These are phyloP conservation scores for Phymastichus coffea DNA, from an alignment of 1,140 invertebrate species.

Conservation along the genomic window DNA sequence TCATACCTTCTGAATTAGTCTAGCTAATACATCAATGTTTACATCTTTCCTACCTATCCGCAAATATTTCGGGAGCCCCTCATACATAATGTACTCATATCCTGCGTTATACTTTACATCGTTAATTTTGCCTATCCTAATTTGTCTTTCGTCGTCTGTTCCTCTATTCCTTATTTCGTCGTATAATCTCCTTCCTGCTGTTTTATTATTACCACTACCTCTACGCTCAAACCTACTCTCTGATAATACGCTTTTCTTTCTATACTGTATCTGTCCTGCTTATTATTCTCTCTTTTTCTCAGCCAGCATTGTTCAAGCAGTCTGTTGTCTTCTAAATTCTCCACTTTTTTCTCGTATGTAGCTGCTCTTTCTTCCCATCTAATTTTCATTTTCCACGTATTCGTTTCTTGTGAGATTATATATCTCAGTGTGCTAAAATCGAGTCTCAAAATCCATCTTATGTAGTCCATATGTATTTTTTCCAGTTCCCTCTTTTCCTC, in stretches of 20 bases:
- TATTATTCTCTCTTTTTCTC: neutral
- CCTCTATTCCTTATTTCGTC: too few species aligned
- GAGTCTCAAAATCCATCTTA: conserved; percentile 22
- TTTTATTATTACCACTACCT: neutral
- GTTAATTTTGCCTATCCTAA: too few species aligned
- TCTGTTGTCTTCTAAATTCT: neutral
- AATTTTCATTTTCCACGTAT: neutral
- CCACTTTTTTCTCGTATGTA: conserved; percentile 12
- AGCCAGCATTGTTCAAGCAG: conserved; percentile 1
- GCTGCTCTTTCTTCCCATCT: neutral
- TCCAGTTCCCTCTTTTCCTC: too few species aligned
- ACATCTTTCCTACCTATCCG: too few species aligned
- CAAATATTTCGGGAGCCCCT: too few species aligned
- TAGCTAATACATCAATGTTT: too few species aligned
- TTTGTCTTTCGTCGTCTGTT: too few species aligned
- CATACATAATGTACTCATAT: too few species aligned
- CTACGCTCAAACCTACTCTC: neutral
- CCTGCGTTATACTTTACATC: too few species aligned
- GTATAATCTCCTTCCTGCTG: neutral
- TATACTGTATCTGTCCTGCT: neutral
- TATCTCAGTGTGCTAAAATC: conserved; percentile 8
- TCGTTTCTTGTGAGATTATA: neutral
- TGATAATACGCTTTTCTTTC: neutral
- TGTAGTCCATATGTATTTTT: conserved; percentile 11
- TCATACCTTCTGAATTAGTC: too few species aligned